Evolutionary conservation across 2,113 vertebrate genomes (phyloP), one percentile per base, ranked within the genome.

Genomic region (Hippocampus guttulatus): DNA sequence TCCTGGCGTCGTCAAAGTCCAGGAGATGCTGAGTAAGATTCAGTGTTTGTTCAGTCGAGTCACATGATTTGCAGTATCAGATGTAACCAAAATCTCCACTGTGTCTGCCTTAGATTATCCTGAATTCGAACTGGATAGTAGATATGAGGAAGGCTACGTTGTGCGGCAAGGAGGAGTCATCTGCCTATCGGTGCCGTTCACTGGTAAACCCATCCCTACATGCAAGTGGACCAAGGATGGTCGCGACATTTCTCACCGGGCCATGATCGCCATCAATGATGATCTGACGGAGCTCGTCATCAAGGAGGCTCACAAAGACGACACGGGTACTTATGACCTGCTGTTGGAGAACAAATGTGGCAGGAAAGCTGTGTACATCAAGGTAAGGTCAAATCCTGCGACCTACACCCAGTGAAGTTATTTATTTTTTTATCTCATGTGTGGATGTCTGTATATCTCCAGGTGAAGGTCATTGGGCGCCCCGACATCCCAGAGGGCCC

Each of bases 191-290:
- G 94, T 99, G 83, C 96, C 96, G 81, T 96, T 99, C 82, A 98
- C 95, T 90, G 97, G 97, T 73, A 99, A 99, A 90, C 97, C 97
- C 69, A 89, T 96, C 71, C 97, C 97, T 49, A 88, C 91, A 81
- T 98, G 95, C 80, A 98, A 97, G 90, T 99, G 97, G 97, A 98
- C 97, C 71, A 99, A 99, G 83, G 97, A 99, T 81, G 97, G 97
- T n/a, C 94, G 92, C 1, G 97, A 99, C 81, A 85, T 98, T 80
- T 95, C 93, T 79, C 95, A 93, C 76, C 92, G 96, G 25, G 97
- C 97, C 76, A 99, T 99, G 97, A 96, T 99, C 75, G 97, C 95
- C 0, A 95, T 95, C 64, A 91, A 94, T 69, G 97, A 98, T 70
- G 94, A 96, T 74, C 90, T 95, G 33, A 98, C 96, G n/a, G 97